These are phyloP conservation scores for Tanypteryx hageni DNA, from an alignment of 2,888 invertebrate genomes.

Conservation along the genomic window DNA sequence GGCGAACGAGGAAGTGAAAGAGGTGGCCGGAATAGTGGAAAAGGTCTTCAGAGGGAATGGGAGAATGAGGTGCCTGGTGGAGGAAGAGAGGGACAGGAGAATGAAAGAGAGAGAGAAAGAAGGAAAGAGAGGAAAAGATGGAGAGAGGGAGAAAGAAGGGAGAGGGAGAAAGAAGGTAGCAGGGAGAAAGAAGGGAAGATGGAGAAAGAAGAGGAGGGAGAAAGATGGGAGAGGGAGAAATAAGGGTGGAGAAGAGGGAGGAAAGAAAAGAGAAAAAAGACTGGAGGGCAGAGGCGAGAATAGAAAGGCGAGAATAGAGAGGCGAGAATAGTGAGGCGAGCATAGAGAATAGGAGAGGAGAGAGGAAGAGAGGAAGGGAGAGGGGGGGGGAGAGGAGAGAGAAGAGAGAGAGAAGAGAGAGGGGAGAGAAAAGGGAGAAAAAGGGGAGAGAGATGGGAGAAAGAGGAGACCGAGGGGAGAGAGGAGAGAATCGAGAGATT, in stretches of 20 bases:
- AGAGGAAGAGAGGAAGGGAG: not conserved
- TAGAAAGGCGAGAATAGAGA: no score
- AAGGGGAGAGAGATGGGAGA: not conserved
- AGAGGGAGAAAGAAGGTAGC: not conserved
- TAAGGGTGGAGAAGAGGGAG: no score
- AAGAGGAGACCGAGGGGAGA: not conserved
- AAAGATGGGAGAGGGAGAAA: not conserved
- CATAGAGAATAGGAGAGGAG: not conserved
- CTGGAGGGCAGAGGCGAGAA: no score
- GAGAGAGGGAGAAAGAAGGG: not conserved
- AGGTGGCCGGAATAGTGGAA: not conserved
- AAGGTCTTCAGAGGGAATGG: slow-evolving; percentile 3
- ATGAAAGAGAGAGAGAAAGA: no score
- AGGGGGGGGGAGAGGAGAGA: not conserved
- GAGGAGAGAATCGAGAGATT: not conserved
- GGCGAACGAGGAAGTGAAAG: not conserved
- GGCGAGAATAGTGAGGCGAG: no score
- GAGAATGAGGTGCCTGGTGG: not conserved
- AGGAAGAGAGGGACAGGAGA: not conserved
- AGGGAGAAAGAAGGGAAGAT: not conserved
- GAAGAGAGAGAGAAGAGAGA: not conserved
- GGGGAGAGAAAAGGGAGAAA: not conserved
- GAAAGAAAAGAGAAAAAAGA: not conserved
- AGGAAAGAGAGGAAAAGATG: not conserved
- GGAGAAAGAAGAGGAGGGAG: not conserved